Percentiles rank a stretch among this genome's conserved stretches.
These are phyloP conservation scores for Amblyjoppa fuscipennis DNA, from an alignment of 2,888 invertebrate species.

Conservation along the genomic window DNA sequence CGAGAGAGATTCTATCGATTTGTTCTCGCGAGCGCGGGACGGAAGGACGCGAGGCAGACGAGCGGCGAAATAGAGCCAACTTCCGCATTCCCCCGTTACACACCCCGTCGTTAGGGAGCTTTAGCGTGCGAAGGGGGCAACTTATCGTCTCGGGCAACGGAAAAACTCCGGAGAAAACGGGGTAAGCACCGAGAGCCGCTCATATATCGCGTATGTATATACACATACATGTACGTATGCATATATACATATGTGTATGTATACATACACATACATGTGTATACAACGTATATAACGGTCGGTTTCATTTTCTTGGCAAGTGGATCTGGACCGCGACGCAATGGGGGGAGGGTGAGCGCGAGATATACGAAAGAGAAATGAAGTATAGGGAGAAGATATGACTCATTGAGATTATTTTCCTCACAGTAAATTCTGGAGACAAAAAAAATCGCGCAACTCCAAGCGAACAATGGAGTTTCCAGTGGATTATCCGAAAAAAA, in stretches of 20 bases:
- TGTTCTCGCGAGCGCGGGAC: constrained; percentile 77
- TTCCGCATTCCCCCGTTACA: constrained; percentile 75
- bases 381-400: not conserved
- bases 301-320: not conserved
- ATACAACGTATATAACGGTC: not conserved
- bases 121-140: constrained; percentile 29
- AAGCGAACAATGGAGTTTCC: not conserved
- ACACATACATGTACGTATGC: not conserved
- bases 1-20: constrained; percentile 80
- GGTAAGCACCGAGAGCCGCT: constrained; percentile 29
- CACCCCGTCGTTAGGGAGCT: constrained; percentile 60
- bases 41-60: constrained; percentile 71
- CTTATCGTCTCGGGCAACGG: constrained; percentile 36
- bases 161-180: constrained; percentile 35
- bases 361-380: not conserved
- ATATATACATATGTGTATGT: not conserved
- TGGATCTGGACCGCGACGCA: not conserved
- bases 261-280: constrained; percentile 8
- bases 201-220: not conserved
- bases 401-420: not conserved
- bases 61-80: constrained; percentile 77
- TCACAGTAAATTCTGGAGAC: not conserved
- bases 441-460: not conserved
- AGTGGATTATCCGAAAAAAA: not conserved
- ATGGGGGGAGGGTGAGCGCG: not conserved